phyloP scores from a whole-genome alignment of 2,797 vertebrate species.

The Cynodonichthys magdalenae region DNA sequence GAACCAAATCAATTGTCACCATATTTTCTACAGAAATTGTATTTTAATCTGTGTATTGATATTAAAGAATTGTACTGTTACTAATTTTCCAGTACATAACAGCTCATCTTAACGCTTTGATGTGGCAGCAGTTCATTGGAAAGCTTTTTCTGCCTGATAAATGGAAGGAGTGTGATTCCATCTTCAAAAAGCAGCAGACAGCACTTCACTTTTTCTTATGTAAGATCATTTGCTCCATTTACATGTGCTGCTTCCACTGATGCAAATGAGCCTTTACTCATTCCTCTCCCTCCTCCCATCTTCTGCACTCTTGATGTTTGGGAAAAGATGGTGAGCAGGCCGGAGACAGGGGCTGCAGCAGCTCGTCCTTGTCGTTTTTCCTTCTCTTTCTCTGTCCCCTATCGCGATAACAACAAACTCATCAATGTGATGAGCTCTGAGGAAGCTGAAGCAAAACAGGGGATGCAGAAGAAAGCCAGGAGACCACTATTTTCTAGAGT shows the following conservation, averaged over 20 bases:
- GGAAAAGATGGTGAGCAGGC: conserved; percentile 51
- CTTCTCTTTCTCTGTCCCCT: conserved; percentile 13
- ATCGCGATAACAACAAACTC: conserved; percentile 43
- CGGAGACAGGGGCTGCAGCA: conserved; percentile 33
- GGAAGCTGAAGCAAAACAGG: conserved; percentile 34
- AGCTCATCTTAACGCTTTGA: conserved; percentile 16
- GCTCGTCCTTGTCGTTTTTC: conserved; percentile 21
- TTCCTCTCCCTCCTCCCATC: conserved; percentile 22
- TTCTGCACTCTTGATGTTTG: conserved; percentile 36
- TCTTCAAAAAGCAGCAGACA: conserved; percentile 54
- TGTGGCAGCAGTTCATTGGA: conserved; percentile 2
- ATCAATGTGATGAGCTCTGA: conserved; percentile 47
- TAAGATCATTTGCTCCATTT: conserved; percentile 69
- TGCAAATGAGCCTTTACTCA: conserved; percentile 55
- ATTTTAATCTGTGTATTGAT: conserved; percentile 1
- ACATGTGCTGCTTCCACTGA: conserved; percentile 56
- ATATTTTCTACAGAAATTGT: not conserved
- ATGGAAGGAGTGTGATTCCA: conserved; percentile 13
- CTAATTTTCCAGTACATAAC: conserved; percentile 9
- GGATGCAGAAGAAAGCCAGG: conserved; percentile 28
- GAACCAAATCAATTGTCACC: not conserved
- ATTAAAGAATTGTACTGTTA: conserved; percentile 2
- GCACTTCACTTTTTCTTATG: conserved; percentile 51
- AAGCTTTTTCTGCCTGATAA: conserved; percentile 29
- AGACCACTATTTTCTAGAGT: conserved; percentile 44